Evolutionary conservation across 2,113 vertebrate species (phyloP), one percentile per base, ranked within the genome.

Genomic region (Actinemys pallida): DNA sequence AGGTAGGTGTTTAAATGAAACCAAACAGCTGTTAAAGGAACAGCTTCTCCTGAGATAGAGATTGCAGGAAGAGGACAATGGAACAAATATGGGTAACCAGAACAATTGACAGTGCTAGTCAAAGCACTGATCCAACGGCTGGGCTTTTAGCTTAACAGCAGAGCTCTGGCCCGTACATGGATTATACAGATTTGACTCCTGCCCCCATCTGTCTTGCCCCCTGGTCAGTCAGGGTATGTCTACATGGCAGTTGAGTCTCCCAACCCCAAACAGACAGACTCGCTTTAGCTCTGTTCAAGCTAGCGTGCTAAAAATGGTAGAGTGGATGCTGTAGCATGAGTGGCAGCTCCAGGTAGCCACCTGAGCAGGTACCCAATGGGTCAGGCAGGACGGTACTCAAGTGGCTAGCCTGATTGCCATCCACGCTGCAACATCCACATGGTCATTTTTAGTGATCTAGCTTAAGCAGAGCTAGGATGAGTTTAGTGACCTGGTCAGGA

Each of bases 1-100:
- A 97, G 92, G 95, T 95, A 96, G 96, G 94, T 95, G 96, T 97
- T 97, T 91, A 95, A 95, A 95, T 31, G 94, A 96, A 96, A 95
- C 94, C 92, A 94, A 96, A 79, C 96, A 96, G 93, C 95, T 96
- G 94, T 94, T 96, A 94, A 47, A 96, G 94, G 85, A 91, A 96
- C 81, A 92, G 79, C 17, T 56, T 85, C 89, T 92, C 78, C 49
- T 82, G 81, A 96, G 94, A 79, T 5, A 50, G 47, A 88, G 86
- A 90, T 50, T 54, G 47, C 83, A 88, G 57, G 93, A 83, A 72
- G 78, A 35, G 93, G 27, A 27, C 20, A 45, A 92, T 52, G 79
- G 52, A 29, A 84, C 56, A 78, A 25, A 59, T 17, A 49, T 0
- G 1, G 27, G 62, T 72, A 53, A 86, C 82, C 5, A 42, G 39